A percentile compares a stretch with the other conserved stretches of the same genome.
phyloP scores from a whole-genome alignment of 2,113 vertebrate genomes.

The Arvicanthis niloticus region DNA sequence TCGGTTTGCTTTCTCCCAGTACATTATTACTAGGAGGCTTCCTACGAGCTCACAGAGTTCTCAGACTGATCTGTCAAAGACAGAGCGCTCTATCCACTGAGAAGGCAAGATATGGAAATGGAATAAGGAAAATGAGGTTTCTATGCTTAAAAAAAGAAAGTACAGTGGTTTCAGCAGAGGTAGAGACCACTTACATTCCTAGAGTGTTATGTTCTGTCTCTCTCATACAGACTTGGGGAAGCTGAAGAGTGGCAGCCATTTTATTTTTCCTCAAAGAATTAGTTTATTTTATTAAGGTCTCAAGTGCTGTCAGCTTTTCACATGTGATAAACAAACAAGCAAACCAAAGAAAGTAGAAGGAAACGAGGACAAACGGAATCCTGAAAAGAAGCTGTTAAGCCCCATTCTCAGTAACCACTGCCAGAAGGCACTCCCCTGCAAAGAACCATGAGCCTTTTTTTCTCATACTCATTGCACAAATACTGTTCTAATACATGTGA shows the following conservation, averaged over 20 bases:
- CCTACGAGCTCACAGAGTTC: neutral
- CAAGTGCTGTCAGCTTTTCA: neutral
- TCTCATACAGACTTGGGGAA: neutral
- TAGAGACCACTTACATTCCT: neutral
- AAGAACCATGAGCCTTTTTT: neutral
- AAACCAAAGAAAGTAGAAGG: neutral
- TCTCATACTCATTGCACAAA: neutral
- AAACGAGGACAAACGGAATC: neutral
- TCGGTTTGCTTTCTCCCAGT: neutral
- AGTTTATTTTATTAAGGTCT: neutral
- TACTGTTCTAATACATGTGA: neutral
- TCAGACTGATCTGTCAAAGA: neutral
- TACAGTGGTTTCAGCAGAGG: neutral
- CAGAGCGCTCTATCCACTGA: neutral
- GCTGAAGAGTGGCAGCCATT: neutral
- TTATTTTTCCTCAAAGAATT: neutral
- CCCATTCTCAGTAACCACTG: neutral
- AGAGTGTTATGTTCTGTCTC: neutral
- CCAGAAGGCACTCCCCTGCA: neutral
- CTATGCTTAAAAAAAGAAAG: neutral
- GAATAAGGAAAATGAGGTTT: neutral
- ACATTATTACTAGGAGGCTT: neutral
- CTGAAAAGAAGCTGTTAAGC: neutral
- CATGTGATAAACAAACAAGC: neutral
- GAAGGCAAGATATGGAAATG: neutral